These are phyloP conservation scores for Hymenopus coronatus DNA, from an alignment of 2,888 invertebrate genomes.

Conservation along the genomic window DNA sequence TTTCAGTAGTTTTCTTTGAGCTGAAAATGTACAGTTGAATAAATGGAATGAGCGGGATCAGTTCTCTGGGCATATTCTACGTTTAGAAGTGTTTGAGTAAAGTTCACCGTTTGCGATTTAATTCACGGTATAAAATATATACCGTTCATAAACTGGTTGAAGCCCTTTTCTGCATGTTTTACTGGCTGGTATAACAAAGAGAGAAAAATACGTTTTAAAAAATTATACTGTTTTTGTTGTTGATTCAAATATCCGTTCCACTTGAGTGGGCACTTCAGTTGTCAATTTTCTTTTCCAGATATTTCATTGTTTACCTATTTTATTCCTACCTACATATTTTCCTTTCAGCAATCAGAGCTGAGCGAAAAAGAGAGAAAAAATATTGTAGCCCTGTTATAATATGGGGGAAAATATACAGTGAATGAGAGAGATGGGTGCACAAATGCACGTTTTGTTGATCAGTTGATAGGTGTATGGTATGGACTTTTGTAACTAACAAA, in stretches of 20 bases:
- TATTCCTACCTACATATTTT: not conserved
- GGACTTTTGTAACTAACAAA: constrained; percentile 7
- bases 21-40: not conserved
- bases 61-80: not conserved
- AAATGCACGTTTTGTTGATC: not conserved
- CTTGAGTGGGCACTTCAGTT: not conserved
- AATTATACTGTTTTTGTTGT: not conserved
- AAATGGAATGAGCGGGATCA: not conserved
- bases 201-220: not conserved
- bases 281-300: not conserved
- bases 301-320: not conserved
- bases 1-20: not conserved
- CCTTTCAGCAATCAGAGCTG: not conserved
- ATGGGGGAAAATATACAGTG: not conserved
- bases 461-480: constrained; percentile 4
- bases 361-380: not conserved
- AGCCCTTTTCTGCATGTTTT: not conserved
- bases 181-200: not conserved
- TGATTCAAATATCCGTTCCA: not conserved
- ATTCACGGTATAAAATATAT: not conserved
- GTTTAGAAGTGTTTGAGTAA: not conserved
- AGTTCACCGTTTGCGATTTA: not conserved
- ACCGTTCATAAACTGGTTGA: not conserved
- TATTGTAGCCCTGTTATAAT: not conserved
- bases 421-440: not conserved